A percentile compares a stretch with the other conserved stretches of the same genome.
Evolutionary conservation across 2,113 vertebrate genomes (phyloP).

Genomic region (Mustela nigripes): DNA sequence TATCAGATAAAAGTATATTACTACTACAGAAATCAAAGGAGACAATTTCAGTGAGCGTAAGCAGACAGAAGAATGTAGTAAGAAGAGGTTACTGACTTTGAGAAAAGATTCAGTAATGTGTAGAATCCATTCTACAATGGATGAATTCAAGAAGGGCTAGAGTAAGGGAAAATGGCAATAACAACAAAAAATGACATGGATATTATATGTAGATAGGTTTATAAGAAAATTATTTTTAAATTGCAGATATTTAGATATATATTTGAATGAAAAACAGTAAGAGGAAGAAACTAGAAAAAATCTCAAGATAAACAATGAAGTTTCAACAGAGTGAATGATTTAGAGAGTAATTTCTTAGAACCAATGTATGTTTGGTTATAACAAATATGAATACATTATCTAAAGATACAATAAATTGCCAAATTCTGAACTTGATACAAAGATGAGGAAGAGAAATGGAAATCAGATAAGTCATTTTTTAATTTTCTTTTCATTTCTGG

Average conservation of each 20-base stretch:
- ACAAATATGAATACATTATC: background rate
- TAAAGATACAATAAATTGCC: background rate
- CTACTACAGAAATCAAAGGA: background rate
- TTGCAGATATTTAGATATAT: background rate
- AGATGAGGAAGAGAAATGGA: background rate
- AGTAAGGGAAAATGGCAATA: background rate
- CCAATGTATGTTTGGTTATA: background rate
- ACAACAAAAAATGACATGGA: background rate
- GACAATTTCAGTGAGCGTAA: background rate
- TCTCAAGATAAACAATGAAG: background rate
- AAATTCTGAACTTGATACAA: background rate
- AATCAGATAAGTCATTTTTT: background rate
- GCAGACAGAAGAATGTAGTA: background rate
- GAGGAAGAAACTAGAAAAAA: background rate
- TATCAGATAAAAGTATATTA: background rate
- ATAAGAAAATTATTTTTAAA: background rate
- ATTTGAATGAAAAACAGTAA: background rate
- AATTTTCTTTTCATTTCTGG: conserved; percentile 1
- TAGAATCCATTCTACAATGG: background rate
- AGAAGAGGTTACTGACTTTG: background rate
- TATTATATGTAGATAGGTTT: background rate
- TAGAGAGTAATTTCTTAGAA: background rate
- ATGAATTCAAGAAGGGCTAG: background rate
- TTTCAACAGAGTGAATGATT: background rate
- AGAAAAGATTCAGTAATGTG: background rate